Percentiles rank a stretch among this genome's conserved stretches.
Evolutionary conservation across 2,797 vertebrate genomes (phyloP).

Genomic region (Acrossocheilus fasciatus): DNA sequence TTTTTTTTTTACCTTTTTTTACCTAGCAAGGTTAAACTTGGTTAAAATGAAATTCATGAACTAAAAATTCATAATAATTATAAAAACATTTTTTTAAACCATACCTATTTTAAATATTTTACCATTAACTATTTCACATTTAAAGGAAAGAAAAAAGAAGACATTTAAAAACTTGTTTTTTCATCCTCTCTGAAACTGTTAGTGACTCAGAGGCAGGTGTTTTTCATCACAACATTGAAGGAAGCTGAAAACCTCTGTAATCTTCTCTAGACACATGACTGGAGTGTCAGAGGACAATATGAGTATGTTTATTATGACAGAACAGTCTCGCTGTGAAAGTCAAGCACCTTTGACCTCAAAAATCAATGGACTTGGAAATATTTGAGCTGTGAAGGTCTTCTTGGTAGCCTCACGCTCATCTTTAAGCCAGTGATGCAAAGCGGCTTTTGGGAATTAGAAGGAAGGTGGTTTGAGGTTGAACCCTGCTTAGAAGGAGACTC

Average conservation of each 20-base stretch:
- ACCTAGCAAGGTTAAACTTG: neutral
- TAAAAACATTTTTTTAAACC: neutral
- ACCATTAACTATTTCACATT: neutral
- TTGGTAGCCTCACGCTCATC: neutral
- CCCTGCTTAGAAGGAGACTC: slow-evolving; percentile 36
- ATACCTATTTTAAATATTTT: too few species aligned
- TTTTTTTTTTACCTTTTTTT: too few species aligned
- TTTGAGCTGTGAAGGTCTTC: slow-evolving; percentile 23
- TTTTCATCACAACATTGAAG: neutral
- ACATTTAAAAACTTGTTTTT: neutral
- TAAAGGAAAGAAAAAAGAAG: neutral
- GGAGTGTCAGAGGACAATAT: neutral
- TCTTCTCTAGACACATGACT: neutral
- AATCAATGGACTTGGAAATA: slow-evolving; percentile 2
- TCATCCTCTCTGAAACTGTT: neutral
- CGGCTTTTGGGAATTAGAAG: slow-evolving; percentile 39
- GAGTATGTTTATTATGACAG: neutral
- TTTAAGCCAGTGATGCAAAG: slow-evolving; percentile 31
- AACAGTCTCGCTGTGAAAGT: neutral
- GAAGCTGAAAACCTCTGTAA: neutral
- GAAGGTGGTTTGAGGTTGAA: slow-evolving; percentile 41
- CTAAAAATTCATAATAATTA: neutral
- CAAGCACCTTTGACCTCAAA: slow-evolving; percentile 24
- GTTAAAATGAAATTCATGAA: too few species aligned
- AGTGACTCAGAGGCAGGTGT: neutral